Base-by-base conservation (phyloP, 2,113 vertebrate species). In the Gadus chalcogrammus region DNA sequence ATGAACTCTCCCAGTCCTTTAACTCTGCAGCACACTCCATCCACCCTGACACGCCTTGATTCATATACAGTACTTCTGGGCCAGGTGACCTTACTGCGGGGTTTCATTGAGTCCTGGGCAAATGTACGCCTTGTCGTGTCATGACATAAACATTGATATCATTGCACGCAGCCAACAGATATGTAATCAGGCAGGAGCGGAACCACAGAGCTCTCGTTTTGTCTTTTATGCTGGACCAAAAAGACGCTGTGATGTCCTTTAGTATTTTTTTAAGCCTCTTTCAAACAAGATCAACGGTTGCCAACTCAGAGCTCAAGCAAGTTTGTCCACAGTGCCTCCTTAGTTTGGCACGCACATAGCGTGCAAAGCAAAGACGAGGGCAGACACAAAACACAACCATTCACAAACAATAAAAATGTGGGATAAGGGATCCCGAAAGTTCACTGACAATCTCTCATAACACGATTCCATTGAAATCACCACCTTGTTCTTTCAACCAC, bases 271-370 rank as follows among this genome's bases (percentile, higher is more conserved):
- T 81, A 70, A 82, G 83, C 71, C 66, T 61, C 77, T 66, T 84
- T 24, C 74, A 73, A 65, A 88, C 70, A 73, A 87, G 87, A 76
- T 67, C 73, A 61, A 84, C 70, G 67, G 75, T 76, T 82, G 52
- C 85, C 82, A 82, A 78, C 59, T 68, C 67, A 68, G 5, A 84
- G 72, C 71, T 71, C 68, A 55, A 24, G 24, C 68, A 64, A 79
- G 80, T 67, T 66, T 75, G 78, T 85, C 72, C 65, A 53, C 70
- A 28, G 65, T 77, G 67, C 65, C 69, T 82, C 58, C 52, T 76
- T 35, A 71, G 68, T 75, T 77, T 83, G 61, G 60, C 58, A 65
- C 60, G 66, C 71, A 35, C 42, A 63, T 59, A 79, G 59, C 42
- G 42, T 48, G 42, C 42, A 48, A 12, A 48, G 8, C 42, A 48